Conservation (phyloP, 2,888 invertebrate species). For the Harpalus rubripes region DNA sequence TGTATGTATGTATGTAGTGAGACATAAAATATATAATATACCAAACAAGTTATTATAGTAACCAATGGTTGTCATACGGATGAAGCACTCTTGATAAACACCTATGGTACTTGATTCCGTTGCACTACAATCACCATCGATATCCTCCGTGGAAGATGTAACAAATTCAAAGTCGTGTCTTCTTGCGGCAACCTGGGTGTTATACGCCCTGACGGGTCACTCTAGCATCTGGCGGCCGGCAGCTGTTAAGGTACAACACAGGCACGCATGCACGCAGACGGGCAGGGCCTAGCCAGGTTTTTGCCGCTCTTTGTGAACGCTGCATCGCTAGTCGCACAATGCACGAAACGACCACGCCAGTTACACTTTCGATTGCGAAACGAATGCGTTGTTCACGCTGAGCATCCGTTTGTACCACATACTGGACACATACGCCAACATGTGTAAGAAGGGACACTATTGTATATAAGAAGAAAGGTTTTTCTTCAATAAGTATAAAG, state of each 20-base stretch:
- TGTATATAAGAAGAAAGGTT: not conserved
- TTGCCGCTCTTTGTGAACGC: slow-evolving; percentile 52
- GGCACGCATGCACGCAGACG: slow-evolving; percentile 55
- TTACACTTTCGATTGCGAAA: slow-evolving; percentile 57
- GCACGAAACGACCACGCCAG: slow-evolving; percentile 52
- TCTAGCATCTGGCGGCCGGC: slow-evolving; percentile 64
- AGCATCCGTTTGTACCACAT: slow-evolving; percentile 47
- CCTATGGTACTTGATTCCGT: no score
- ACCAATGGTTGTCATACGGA: no score
- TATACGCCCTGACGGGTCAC: slow-evolving; percentile 47
- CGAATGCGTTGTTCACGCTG: slow-evolving; percentile 60
- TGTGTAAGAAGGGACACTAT: slow-evolving; percentile 3
- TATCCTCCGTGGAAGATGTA: no score
- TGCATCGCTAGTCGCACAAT: slow-evolving; percentile 37
- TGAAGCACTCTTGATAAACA: no score
- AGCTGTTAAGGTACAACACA: slow-evolving; percentile 63
- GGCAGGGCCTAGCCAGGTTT: slow-evolving; percentile 49
- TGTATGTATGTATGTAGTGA: no score
- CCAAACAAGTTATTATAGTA: no score
- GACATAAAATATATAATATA: no score
- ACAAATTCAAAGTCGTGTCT: no score
- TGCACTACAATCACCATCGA: no score
- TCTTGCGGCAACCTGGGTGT: slow-evolving; percentile 16
- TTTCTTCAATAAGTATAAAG: not conserved
- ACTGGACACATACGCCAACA: slow-evolving; percentile 8